Evolutionary conservation across 2,797 vertebrate genomes (phyloP), one percentile per base, ranked within the genome.

Genomic region (Sebastes vulpes): DNA sequence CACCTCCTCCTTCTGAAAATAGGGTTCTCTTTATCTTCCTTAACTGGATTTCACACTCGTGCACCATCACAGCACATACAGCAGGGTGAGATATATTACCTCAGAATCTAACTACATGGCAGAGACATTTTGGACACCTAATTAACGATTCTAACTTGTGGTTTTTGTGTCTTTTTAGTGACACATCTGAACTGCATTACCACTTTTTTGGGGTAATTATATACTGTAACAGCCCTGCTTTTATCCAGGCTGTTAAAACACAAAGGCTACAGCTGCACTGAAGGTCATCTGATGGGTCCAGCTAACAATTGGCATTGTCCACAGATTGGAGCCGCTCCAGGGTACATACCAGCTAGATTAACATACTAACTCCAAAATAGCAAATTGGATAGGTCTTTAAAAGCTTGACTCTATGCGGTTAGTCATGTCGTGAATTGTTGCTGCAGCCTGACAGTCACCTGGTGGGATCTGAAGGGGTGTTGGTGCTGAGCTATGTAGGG

Each of bases 281-380:
- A 97, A 96, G 95, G 96, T 96, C 94, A 58, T 76, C 67, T 74
- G 54, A 67, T 72, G 77, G 65, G 64, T 77, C 80, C 64, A 46
- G 81, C 68, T 76, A 92, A 94, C 95, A 95, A 95, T 93, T 92
- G 95, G 77, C 90, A 85, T 91, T 90, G 94, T 94, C 35, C 65
- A 75, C 77, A 73, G 56, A 74, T 75, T 87, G 92, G 85, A 89
- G 69, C 14, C 53, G 77, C 82, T 92, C 91, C 93, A 94, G 75
- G 56, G 69, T 59, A 77, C 94, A 94, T 95, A 61, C 83, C 95
- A 88, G 60, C 29, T n/a, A 64, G 82, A 93, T 93, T 38, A 92
- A 92, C 93, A 90, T 79, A 84, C 81, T 32, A 32, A 72, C 74
- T 90, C 93, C 35, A 89, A 95, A 96, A 96, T 97, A 97, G 94